phyloP scores from a whole-genome alignment of 2,888 invertebrate genomes.

The Parnassius smintheus region DNA sequence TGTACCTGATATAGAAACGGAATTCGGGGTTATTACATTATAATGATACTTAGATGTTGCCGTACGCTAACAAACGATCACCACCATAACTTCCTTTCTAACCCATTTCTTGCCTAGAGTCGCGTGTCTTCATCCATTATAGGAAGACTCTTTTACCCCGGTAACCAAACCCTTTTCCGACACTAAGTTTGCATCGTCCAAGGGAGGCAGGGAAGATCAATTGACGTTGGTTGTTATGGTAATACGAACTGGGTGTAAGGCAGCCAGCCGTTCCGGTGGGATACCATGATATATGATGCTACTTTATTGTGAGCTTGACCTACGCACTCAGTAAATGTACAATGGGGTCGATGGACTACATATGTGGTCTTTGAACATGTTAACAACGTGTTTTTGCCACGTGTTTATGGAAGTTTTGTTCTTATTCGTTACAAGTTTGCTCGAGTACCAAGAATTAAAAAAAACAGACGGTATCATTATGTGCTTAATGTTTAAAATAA shows the following conservation, averaged over 20 bases:
- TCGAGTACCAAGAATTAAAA: too few species aligned
- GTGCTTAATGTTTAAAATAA: too few species aligned
- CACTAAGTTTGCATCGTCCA: neutral
- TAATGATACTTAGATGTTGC: slow-evolving; percentile 5
- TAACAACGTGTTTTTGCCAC: slow-evolving; percentile 27
- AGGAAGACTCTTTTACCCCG: slow-evolving; percentile 16
- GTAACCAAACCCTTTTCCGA: neutral
- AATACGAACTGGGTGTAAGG: slow-evolving; percentile 60
- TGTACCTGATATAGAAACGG: too few species aligned
- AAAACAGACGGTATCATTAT: too few species aligned
- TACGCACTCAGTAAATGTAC: slow-evolving; percentile 39
- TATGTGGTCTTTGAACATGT: slow-evolving; percentile 25
- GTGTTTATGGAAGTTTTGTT: slow-evolving; percentile 20
- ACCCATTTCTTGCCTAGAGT: slow-evolving; percentile 34
- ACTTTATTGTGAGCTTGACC: slow-evolving; percentile 58
- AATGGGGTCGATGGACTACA: slow-evolving; percentile 30
- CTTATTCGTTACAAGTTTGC: neutral
- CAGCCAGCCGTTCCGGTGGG: slow-evolving; percentile 69
- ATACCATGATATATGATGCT: slow-evolving; percentile 61
- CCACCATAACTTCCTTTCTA: slow-evolving; percentile 36
- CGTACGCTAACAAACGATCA: slow-evolving; percentile 27
- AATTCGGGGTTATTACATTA: neutral
- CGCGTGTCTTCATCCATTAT: slow-evolving; percentile 32
- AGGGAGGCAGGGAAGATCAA: slow-evolving; percentile 33
- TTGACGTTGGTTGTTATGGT: slow-evolving; percentile 44